A percentile compares a stretch with the other conserved stretches of the same genome.
Evolutionary conservation across 1,140 invertebrate genomes (phyloP).

Genomic region (Listronotus bonariensis): DNA sequence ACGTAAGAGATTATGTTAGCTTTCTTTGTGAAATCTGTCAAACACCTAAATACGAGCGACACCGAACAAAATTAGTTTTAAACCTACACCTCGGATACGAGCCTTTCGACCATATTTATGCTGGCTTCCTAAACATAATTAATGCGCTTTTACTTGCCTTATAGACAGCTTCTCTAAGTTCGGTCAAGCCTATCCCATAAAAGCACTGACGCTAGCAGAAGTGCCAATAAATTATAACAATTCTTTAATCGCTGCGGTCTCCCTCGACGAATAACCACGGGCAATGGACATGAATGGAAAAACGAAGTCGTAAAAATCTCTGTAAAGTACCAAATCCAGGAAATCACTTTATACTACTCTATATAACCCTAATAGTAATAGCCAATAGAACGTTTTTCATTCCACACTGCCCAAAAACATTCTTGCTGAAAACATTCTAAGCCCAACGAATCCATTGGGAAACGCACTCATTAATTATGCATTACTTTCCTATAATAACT

Average conservation of each 20-base stretch:
- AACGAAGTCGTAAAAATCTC: conserved; percentile 8
- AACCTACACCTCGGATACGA: conserved; percentile 40
- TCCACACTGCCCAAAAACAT: neutral
- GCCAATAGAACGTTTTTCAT: conserved; percentile 16
- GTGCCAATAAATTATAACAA: neutral
- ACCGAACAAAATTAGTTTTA: conserved; percentile 43
- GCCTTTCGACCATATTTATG: conserved; percentile 49
- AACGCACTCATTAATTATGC: conserved; percentile 14
- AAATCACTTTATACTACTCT: conserved; percentile 13
- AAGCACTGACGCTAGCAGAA: neutral
- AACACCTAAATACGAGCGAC: conserved; percentile 47
- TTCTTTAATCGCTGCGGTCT: conserved; percentile 3
- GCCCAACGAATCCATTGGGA: neutral
- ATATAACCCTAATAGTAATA: conserved; percentile 7
- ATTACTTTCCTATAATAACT: conserved; percentile 1
- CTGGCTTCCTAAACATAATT: conserved; percentile 38
- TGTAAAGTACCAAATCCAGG: conserved; percentile 11
- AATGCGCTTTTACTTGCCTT: neutral
- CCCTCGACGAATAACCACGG: neutral
- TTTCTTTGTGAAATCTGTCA: conserved; percentile 44
- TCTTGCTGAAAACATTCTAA: conserved; percentile 4
- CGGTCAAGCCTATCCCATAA: conserved; percentile 15
- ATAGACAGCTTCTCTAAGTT: conserved; percentile 20
- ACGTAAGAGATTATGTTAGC: conserved; percentile 41
- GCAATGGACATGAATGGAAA: conserved; percentile 14